phyloP scores from a whole-genome alignment of 2,113 vertebrate species.

The Todiramphus chloris region DNA sequence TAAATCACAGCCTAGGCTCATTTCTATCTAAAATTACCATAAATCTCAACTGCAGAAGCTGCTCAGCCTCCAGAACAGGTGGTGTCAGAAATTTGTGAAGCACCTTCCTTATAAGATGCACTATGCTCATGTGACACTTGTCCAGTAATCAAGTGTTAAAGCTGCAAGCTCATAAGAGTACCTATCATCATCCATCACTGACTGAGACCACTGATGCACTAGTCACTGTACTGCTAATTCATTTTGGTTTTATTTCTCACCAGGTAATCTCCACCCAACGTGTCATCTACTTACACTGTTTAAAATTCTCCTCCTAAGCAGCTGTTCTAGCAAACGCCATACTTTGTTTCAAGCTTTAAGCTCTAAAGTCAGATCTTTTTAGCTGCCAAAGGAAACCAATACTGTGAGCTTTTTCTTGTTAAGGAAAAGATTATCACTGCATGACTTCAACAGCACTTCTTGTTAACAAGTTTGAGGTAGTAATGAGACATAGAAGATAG shows the following conservation, averaged over 20 bases:
- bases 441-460: neutral
- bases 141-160: neutral
- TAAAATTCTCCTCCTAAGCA: neutral
- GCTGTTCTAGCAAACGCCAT: neutral
- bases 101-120: neutral
- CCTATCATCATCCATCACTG: neutral
- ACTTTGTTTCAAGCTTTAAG: neutral
- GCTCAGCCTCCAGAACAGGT: neutral
- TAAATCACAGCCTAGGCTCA: neutral
- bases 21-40: neutral
- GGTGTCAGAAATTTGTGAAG: neutral
- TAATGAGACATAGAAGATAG: conserved; percentile 4
- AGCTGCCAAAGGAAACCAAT: neutral
- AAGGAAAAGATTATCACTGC: neutral
- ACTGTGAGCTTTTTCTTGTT: neutral
- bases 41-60: neutral
- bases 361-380: neutral
- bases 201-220: neutral
- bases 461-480: conserved; percentile 25
- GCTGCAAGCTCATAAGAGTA: neutral
- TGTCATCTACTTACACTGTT: neutral
- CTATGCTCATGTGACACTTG: neutral
- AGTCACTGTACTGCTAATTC: neutral
- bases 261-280: neutral
- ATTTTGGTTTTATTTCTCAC: neutral